phyloP scores from a whole-genome alignment of 2,113 vertebrate species.

The Oostethus manadensis region DNA sequence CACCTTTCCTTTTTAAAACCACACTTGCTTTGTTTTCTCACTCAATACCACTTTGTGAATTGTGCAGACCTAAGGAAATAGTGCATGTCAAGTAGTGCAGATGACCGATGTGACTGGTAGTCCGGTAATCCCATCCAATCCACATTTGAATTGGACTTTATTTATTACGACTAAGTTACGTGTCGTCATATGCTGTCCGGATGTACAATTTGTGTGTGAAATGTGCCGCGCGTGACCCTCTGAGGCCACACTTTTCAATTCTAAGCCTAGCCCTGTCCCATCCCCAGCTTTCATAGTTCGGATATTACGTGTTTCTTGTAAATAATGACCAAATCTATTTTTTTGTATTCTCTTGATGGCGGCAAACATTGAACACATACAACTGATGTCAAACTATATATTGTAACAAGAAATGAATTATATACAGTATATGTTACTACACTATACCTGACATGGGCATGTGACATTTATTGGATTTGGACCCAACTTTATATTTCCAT shows the following conservation, averaged over 20 bases:
- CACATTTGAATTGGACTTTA: conserved; percentile 50
- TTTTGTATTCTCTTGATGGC: conserved; percentile 79
- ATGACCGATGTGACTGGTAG: neutral
- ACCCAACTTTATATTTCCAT: conserved; percentile 61
- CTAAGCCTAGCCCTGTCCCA: conserved; percentile 68
- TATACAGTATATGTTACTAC: conserved; percentile 75
- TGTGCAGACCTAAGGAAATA: conserved; percentile 66
- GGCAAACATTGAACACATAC: conserved; percentile 77
- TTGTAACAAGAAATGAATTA: conserved; percentile 79
- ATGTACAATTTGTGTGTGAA: conserved; percentile 63
- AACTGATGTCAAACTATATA: conserved; percentile 76
- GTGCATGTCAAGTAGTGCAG: conserved; percentile 66
- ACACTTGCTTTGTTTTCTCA: conserved; percentile 52
- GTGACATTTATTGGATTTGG: conserved; percentile 61
- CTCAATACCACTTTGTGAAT: conserved; percentile 55
- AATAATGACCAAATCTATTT: conserved; percentile 88
- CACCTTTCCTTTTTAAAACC: conserved; percentile 66
- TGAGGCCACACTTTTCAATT: conserved; percentile 64
- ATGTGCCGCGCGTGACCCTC: conserved; percentile 66
- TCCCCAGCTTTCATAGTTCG: conserved; percentile 77
- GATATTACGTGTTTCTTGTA: conserved; percentile 81
- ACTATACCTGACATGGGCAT: conserved; percentile 65
- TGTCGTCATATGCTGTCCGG: conserved; percentile 66
- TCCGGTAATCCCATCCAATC: neutral
- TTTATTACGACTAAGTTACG: conserved; percentile 64